Conservation (phyloP, 2,888 invertebrate species). For the Dilophus febrilis region DNA sequence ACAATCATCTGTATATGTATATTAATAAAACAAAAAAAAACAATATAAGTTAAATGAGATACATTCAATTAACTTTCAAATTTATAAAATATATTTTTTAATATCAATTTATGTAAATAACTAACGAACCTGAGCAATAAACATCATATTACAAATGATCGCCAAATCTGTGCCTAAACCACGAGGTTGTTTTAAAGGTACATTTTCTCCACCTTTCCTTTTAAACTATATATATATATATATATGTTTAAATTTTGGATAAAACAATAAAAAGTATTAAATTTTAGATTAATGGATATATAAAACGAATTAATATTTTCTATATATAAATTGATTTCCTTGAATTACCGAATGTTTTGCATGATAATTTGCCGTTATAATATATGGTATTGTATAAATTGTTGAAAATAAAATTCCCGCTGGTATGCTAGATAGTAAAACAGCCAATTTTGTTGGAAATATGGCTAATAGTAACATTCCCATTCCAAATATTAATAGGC, state of each 20-base stretch:
- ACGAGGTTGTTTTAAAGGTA: constrained; percentile 26
- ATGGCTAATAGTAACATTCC: constrained; percentile 28
- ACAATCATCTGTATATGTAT: constrained; percentile 15
- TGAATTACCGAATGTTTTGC: constrained; percentile 25
- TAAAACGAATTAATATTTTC: neutral
- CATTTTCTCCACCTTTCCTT: constrained; percentile 22
- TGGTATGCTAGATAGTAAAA: constrained; percentile 25
- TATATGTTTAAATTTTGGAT: constrained; percentile 2
- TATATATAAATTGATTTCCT: neutral
- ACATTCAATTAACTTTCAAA: too few species aligned
- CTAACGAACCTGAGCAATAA: constrained; percentile 25
- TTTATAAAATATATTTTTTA: too few species aligned
- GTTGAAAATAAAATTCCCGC: constrained; percentile 30
- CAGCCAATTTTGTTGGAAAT: constrained; percentile 28
- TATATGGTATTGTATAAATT: constrained; percentile 30
- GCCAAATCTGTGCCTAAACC: constrained; percentile 31
- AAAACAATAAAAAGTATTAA: neutral
- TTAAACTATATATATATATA: too few species aligned
- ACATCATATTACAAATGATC: constrained; percentile 30
- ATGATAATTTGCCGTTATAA: constrained; percentile 29
- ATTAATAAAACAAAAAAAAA: neutral
- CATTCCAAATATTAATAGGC: constrained; percentile 24
- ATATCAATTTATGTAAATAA: neutral
- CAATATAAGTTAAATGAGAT: too few species aligned
- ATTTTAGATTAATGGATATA: neutral